phyloP scores from a whole-genome alignment of 2,888 invertebrate species.

The Euzophera pinguis region DNA sequence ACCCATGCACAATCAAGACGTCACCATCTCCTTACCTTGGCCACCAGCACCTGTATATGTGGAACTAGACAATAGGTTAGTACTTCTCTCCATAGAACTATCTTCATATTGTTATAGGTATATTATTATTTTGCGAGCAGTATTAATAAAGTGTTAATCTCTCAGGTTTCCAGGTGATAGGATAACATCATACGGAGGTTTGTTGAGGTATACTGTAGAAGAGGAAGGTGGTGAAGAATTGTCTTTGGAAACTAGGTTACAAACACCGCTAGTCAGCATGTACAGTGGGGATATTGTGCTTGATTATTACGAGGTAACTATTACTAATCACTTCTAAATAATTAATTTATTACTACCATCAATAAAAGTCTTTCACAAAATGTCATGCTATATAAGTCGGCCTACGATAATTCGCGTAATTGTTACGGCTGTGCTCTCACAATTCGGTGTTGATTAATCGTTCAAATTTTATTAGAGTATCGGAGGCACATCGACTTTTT shows the following conservation, averaged over 20 bases:
- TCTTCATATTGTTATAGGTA: too few relatives aligned
- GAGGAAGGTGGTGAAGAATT: constrained; percentile 82
- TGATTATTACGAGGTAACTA: constrained; percentile 83
- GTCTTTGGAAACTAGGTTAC: constrained; percentile 74
- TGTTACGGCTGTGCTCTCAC: too few relatives aligned
- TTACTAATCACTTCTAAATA: too few relatives aligned
- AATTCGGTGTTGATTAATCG: too few relatives aligned
- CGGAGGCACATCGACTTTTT: too few relatives aligned
- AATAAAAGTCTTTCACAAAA: too few relatives aligned
- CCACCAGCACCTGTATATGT: constrained; percentile 87
- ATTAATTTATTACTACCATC: background rate
- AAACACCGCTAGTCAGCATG: constrained; percentile 90
- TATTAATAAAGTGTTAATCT: background rate
- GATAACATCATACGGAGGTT: constrained; percentile 94
- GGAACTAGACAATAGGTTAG: constrained; percentile 84
- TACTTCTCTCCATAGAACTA: too few relatives aligned
- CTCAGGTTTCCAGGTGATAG: constrained; percentile 88
- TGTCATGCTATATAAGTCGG: too few relatives aligned
- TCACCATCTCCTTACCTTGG: constrained; percentile 67
- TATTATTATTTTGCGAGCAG: background rate
- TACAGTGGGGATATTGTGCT: constrained; percentile 88
- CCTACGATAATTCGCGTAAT: too few relatives aligned
- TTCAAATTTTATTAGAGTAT: too few relatives aligned
- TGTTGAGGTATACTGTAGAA: constrained; percentile 87
- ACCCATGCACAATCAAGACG: constrained; percentile 57